These are phyloP conservation scores for Papilio aristodemus DNA, from an alignment of 1,140 invertebrate genomes.

Conservation along the genomic window DNA sequence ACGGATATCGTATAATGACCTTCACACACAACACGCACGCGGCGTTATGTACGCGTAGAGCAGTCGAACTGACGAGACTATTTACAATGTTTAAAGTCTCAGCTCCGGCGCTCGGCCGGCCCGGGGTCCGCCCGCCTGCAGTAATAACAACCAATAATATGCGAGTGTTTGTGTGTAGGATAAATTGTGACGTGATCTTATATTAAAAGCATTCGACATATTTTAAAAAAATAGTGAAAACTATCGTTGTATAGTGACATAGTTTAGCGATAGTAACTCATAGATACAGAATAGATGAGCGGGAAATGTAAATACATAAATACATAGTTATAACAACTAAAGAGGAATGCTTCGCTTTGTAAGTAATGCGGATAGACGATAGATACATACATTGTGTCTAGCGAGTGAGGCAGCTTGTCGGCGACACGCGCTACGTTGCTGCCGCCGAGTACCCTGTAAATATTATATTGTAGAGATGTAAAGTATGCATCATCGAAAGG, in stretches of 20 bases:
- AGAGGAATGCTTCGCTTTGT: constrained; percentile 1
- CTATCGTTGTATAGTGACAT: constrained; percentile 12
- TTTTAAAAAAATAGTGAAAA: constrained; percentile 14
- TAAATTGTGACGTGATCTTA: too few species aligned
- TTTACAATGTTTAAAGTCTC: too few species aligned
- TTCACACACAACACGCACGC: too few species aligned
- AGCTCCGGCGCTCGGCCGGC: too few species aligned
- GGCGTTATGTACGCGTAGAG: too few species aligned
- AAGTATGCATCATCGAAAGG: background rate
- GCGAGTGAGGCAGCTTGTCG: background rate
- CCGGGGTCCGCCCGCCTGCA: too few species aligned
- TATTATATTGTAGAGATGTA: background rate
- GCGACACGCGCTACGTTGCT: background rate
- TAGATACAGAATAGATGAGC: background rate
- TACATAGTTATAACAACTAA: too few species aligned
- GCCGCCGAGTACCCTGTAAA: background rate
- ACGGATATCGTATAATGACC: background rate
- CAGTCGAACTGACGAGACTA: too few species aligned
- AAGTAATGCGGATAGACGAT: background rate
- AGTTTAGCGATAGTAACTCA: background rate
- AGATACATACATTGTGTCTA: background rate
- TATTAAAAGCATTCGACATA: background rate
- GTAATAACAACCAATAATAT: too few species aligned
- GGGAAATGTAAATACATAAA: constrained; percentile 4
- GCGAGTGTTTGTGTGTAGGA: too few species aligned